Base-by-base conservation (phyloP, 2,888 invertebrate species). In the Argyra leucocephala region DNA sequence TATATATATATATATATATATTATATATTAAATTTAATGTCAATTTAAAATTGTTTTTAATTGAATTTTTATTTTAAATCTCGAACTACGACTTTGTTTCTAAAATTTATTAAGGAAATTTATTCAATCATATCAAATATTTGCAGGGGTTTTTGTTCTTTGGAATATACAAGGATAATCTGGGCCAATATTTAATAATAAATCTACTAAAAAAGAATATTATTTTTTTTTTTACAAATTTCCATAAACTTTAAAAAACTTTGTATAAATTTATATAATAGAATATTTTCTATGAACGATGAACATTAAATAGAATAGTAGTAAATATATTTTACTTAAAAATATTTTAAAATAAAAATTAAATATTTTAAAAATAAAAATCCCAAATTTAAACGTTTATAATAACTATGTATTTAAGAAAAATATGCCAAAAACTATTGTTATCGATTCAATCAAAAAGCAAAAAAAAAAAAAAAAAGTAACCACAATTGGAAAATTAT, bases 381-480 rank as follows among this genome's bases (percentile, higher is more conserved):
- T 31, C 31, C 31, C 31, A 31, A 58, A 58, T 21, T 21, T 9
- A 67, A n/a, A n/a, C n/a, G n/a, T n/a, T n/a, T n/a, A n/a, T n/a
- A n/a, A n/a, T n/a, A n/a, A n/a, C n/a, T n/a, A n/a, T n/a, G n/a
- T n/a, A n/a, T n/a, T n/a, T n/a, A n/a, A n/a, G n/a, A n/a, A n/a
- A n/a, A n/a, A n/a, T n/a, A n/a, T n/a, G n/a, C n/a, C n/a, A n/a
- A n/a, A n/a, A n/a, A n/a, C n/a, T n/a, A n/a, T n/a, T n/a, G n/a
- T n/a, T n/a, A n/a, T n/a, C n/a, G n/a, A n/a, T n/a, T n/a, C n/a
- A n/a, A n/a, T n/a, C n/a, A n/a, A n/a, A n/a, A n/a, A n/a, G n/a
- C n/a, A n/a, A n/a, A n/a, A n/a, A n/a, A n/a, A n/a, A n/a, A n/a
- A n/a, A n/a, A n/a, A n/a, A n/a, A n/a, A n/a, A n/a, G n/a, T n/a